Evolutionary conservation across 1,140 invertebrate species (phyloP).

Genomic region (Leptinotarsa lineolata): DNA sequence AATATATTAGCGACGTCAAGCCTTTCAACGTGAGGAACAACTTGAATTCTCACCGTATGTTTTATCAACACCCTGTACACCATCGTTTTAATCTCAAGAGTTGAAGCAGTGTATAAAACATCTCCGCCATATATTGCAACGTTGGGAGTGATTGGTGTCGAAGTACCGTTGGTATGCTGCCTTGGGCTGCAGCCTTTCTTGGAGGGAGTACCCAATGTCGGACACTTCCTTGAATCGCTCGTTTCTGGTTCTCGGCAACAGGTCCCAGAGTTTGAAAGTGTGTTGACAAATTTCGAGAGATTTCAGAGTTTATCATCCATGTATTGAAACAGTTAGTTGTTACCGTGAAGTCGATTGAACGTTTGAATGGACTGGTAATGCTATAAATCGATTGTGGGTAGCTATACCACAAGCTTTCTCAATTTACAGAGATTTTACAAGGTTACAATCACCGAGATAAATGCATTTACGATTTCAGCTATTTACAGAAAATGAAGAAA

Average conservation of each 20-base stretch:
- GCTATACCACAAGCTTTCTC: too few species aligned
- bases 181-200: constrained; percentile 6
- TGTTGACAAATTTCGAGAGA: constrained; percentile 6
- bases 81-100: too few species aligned
- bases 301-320: not conserved
- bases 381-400: too few species aligned
- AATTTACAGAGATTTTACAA: too few species aligned
- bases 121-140: constrained; percentile 16
- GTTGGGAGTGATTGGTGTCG: constrained; percentile 23
- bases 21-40: too few species aligned
- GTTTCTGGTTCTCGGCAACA: constrained; percentile 11
- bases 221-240: constrained; percentile 11
- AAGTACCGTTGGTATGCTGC: constrained; percentile 26
- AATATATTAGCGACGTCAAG: too few species aligned
- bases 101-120: constrained; percentile 15
- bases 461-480: too few species aligned
- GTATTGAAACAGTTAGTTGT: not conserved
- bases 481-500: too few species aligned
- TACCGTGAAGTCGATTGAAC: too few species aligned
- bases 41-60: not conserved
- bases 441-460: too few species aligned
- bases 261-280: constrained; percentile 11
- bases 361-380: too few species aligned
- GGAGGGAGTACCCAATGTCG: constrained; percentile 17
- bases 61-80: too few species aligned